Percentiles rank a stretch among this genome's conserved stretches.
Conservation (phyloP, 1,140 invertebrate species). For the Pseudomyrmex flavicornis region DNA sequence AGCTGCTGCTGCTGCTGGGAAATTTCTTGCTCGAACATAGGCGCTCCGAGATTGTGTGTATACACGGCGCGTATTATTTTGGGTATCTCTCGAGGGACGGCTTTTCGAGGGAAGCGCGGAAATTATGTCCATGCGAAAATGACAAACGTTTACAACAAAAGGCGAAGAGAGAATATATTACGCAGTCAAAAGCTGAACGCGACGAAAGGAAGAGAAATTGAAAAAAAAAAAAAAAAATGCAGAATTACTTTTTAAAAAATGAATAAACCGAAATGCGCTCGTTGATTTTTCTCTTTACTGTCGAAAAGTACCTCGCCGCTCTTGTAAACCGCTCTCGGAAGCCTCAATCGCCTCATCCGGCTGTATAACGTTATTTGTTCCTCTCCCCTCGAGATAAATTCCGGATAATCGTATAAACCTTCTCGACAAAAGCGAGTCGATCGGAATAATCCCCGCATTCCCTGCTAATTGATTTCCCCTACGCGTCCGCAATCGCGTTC, state of each 20-base stretch:
- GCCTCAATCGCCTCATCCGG: not conserved
- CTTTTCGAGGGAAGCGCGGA: conserved; percentile 1
- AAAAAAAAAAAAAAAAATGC: too few species aligned
- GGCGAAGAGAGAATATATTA: not conserved
- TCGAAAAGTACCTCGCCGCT: not conserved
- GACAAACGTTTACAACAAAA: not conserved
- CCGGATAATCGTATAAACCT: conserved; percentile 1
- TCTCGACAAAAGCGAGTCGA: conserved; percentile 26
- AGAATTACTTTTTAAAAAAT: not conserved
- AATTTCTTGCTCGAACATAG: conserved; percentile 53
- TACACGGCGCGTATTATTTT: conserved; percentile 41
- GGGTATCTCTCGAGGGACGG: conserved; percentile 14
- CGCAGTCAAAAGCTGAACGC: not conserved
- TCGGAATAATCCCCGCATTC: conserved; percentile 45
- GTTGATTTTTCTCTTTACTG: too few species aligned
- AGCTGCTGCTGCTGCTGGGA: conserved; percentile 43
- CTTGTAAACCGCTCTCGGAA: not conserved
- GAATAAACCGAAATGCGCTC: too few species aligned
- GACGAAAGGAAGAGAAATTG: not conserved
- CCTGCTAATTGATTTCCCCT: conserved; percentile 49
- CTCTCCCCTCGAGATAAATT: conserved; percentile 9
- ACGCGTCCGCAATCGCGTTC: conserved; percentile 21
- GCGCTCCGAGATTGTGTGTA: conserved; percentile 28
- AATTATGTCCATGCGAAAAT: not conserved
- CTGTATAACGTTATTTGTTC: too few species aligned